Conservation (phyloP, 2,888 invertebrate genomes). For the Spisula solida region DNA sequence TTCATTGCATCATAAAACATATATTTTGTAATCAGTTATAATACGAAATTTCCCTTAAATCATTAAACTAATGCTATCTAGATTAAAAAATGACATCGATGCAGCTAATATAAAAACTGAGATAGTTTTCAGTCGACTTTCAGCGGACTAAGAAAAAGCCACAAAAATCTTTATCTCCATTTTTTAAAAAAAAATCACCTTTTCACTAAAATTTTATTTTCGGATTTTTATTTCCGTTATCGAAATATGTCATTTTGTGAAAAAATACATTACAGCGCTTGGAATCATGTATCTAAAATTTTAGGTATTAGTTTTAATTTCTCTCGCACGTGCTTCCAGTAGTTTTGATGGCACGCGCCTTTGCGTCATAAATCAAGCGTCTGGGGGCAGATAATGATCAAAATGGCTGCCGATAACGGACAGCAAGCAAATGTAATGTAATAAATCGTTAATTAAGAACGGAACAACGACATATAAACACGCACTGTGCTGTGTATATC, state of each 20-base stretch:
- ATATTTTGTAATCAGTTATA: conserved; percentile 32
- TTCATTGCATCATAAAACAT: conserved; percentile 37
- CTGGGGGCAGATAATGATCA: conserved; percentile 66
- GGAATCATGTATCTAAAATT: background rate
- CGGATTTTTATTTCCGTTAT: background rate
- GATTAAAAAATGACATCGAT: background rate
- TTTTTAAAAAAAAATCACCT: background rate
- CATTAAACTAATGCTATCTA: background rate
- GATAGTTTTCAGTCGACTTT: background rate
- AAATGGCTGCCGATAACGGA: conserved; percentile 62
- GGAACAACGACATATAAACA: conserved; percentile 55
- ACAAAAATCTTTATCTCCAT: too few species aligned
- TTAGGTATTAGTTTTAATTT: conserved; percentile 36
- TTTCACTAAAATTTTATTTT: background rate
- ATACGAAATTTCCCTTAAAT: background rate
- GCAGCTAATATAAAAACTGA: background rate
- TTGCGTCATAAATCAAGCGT: conserved; percentile 73
- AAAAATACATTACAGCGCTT: background rate
- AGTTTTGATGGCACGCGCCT: conserved; percentile 67
- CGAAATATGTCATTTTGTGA: background rate
- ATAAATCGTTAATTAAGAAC: conserved; percentile 70
- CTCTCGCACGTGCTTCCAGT: conserved; percentile 56
- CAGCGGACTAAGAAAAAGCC: background rate
- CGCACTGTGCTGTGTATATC: conserved; percentile 54
- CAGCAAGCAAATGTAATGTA: conserved; percentile 63